Evolutionary conservation across 2,888 invertebrate species (phyloP), one percentile per base, ranked within the genome.

Genomic region (Chesias legatella): DNA sequence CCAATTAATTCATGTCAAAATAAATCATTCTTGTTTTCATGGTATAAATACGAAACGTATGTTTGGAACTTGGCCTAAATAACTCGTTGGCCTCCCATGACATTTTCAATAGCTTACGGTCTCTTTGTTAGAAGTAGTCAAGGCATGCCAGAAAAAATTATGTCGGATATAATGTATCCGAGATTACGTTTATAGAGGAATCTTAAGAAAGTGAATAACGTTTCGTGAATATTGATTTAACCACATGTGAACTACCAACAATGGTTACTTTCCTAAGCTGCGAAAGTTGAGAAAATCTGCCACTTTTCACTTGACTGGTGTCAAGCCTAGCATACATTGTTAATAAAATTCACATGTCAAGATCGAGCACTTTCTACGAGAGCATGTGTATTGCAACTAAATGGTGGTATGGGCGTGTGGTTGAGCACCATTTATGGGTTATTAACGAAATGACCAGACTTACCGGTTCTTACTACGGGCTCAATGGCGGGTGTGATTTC

Each of bases 251-350:
- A 42, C 17, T 32, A 42, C 6, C 9, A 43, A 38, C 43, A 42
- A 39, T 34, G 26, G 10, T 11, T 28, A 47, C 57, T 50, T 53
- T 53, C 36, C 31, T 32, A 34, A 31, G 31, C 35, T 47, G 49
- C 53, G 65, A 70, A 69, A 65, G 63, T 56, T 35, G 40, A 48
- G 60, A 64, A 67, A 63, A 60, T 48, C 53, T 49, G 46, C 42
- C 55, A 56, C 44, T 60, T 59, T 58, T 67, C 57, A 55, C 60
- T 53, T 55, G 54, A 52, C 50, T 56, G 40, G 48, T 54, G 47
- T 52, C 44, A 52, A 48, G 43, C 35, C 37, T 30, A 32, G 39
- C 44, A 37, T 41, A 33, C 37, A 45, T 47, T 44, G 47, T 53
- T 43, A 44, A 58, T 55, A 57, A 49, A 57, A 67, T 67, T 63